Evolutionary conservation across 1,140 invertebrate species (phyloP), one percentile per base, ranked within the genome.

Genomic region (Triops cancriformis): DNA sequence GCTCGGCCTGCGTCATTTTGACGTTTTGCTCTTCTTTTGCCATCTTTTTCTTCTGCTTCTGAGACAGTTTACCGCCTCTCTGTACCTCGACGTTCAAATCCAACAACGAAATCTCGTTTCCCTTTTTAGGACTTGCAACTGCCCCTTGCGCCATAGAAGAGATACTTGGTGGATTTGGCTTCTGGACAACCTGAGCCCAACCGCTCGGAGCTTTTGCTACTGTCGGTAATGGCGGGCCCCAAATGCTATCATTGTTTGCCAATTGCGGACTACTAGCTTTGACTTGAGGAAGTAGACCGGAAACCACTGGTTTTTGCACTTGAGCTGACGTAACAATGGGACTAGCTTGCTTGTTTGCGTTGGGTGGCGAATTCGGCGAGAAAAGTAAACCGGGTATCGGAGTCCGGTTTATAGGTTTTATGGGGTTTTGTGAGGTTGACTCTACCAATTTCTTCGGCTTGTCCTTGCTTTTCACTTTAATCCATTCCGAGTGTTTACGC

Each of bases 1-100:
- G 42, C 76, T 64, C 51, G 6, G 14, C 14, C 51, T 18, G 23
- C 6, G 51, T n/a, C 51, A 9, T 64, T 18, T 64, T 64, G 23
- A 64, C 10, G 51, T 64, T 64, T 64, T 64, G 51, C 51, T 64
- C 51, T 64, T 64, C 51, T 64, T 64, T 64, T 18, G 51, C 51
- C 51, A 64, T n/a, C 51, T 64, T 64, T 18, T 64, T 64, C 51
- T 64, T 64, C 18, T 64, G 51, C 51, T 64, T 64, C 14, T 64
- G 51, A 23, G 51, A 64, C 14, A 64, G 51, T 23, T 64, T 64
- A 14, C 51, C 51, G 18, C 51, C 51, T 64, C 23, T 64, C 18
- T 64, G 51, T 23, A 64, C 51, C 23, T 64, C 51, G 14, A 64
- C 51, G 6, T 64, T 64, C 18, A 64, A 64, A 64, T 64, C 51